Conservation (phyloP, 2,113 vertebrate genomes). For the Calypte anna region DNA sequence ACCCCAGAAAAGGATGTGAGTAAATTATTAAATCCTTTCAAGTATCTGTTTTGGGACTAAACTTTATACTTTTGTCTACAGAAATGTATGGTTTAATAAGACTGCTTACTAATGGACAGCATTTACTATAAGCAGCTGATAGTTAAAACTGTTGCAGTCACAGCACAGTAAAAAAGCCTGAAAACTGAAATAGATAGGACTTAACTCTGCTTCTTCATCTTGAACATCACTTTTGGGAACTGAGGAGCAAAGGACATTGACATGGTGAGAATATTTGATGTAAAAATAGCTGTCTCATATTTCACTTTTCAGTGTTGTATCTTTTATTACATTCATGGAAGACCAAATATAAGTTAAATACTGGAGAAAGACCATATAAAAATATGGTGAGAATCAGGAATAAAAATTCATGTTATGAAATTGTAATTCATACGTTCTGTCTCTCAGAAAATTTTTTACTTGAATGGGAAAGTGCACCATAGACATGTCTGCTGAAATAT, state of each 20-base stretch:
- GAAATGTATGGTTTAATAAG: neutral
- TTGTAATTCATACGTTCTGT: too few relatives aligned
- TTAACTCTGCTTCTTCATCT: neutral
- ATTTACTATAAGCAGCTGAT: neutral
- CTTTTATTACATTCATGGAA: neutral
- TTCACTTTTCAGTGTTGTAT: neutral
- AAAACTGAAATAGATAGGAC: neutral
- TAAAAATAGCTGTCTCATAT: neutral
- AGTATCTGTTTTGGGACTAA: neutral
- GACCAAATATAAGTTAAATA: neutral
- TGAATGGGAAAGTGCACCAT: neutral
- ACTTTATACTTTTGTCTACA: neutral
- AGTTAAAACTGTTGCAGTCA: neutral
- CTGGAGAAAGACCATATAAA: neutral
- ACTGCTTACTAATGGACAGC: neutral
- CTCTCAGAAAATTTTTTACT: neutral
- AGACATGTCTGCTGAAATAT: neutral
- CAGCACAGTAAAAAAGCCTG: neutral
- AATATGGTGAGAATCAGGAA: neutral
- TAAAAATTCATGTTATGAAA: neutral
- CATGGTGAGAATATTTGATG: neutral
- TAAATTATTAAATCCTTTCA: neutral
- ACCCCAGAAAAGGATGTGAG: neutral
- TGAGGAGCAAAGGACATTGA: neutral
- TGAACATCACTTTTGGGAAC: accelerated